A percentile compares a stretch with the other conserved stretches of the same genome.
phyloP scores from a whole-genome alignment of 2,113 vertebrate genomes.

The Charina bottae region DNA sequence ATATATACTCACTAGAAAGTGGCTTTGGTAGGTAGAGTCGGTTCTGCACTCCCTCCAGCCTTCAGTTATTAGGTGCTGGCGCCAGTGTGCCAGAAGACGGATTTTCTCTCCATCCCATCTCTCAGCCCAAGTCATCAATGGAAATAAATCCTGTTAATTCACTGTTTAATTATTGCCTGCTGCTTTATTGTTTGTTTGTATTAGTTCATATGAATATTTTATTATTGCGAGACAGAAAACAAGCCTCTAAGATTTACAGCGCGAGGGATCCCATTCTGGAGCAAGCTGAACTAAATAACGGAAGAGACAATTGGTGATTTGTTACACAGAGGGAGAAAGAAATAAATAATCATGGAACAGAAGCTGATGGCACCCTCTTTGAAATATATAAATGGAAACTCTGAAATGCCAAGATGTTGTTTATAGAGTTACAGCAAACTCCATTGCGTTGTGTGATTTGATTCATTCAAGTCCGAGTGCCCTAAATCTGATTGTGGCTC shows the following conservation, averaged over 20 bases:
- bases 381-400: conserved; percentile 1
- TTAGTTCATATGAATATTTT: conserved; percentile 58
- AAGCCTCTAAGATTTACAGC: conserved; percentile 20
- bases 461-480: background rate
- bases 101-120: background rate
- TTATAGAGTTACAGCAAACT: conserved; percentile 9
- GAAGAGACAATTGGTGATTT: conserved; percentile 28
- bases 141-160: conserved; percentile 47
- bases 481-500: background rate
- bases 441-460: background rate
- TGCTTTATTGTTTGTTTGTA: conserved; percentile 64
- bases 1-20: background rate
- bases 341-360: conserved; percentile 24
- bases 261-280: background rate
- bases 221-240: conserved; percentile 24
- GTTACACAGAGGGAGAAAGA: background rate
- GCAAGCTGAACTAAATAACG: conserved; percentile 7
- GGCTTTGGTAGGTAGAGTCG: background rate
- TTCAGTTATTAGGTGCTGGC: background rate
- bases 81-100: background rate
- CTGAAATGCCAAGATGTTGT: background rate
- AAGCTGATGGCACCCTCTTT: background rate
- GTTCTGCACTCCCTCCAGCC: background rate
- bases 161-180: conserved; percentile 57
- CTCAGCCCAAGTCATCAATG: accelerated